A percentile compares a stretch with the other conserved stretches of the same genome.
These are phyloP conservation scores for Pyrrhosoma nymphula DNA, from an alignment of 2,888 invertebrate genomes.

Conservation along the genomic window DNA sequence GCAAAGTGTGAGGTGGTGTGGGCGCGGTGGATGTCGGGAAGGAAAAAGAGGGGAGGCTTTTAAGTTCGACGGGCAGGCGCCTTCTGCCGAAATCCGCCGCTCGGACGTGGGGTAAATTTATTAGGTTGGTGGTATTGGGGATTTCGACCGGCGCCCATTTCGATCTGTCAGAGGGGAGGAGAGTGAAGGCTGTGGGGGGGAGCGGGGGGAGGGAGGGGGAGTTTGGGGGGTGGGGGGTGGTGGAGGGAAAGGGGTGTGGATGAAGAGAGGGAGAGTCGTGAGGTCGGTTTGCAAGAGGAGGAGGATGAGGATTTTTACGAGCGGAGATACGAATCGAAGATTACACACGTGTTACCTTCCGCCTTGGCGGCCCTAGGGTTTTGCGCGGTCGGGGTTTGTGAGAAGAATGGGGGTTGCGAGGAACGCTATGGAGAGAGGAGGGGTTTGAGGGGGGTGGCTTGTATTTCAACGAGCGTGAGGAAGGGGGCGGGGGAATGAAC, in stretches of 20 bases:
- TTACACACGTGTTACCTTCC: constrained; percentile 49
- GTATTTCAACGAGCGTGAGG: background rate
- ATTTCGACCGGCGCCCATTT: constrained; percentile 48
- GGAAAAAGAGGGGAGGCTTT: background rate
- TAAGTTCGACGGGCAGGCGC: background rate
- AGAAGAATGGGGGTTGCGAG: constrained; percentile 2
- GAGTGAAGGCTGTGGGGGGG: background rate
- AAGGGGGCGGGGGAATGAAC: background rate
- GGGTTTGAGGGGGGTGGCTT: background rate
- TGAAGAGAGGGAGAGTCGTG: background rate
- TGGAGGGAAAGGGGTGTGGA: no score
- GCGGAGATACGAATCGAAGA: constrained; percentile 61
- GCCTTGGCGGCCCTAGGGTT: background rate
- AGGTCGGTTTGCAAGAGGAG: background rate
- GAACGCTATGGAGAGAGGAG: background rate
- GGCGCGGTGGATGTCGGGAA: background rate
- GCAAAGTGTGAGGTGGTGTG: background rate
- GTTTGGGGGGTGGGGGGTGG: background rate
- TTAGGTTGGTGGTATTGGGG: constrained; percentile 59
- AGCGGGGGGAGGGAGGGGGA: background rate
- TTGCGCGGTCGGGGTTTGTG: background rate
- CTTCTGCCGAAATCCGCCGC: background rate
- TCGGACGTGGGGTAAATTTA: constrained; percentile 39
- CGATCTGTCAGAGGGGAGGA: background rate
- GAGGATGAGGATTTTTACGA: constrained; percentile 46